Evolutionary conservation across 2,797 vertebrate species (phyloP).

Genomic region (Catamblyrhynchus diadema): DNA sequence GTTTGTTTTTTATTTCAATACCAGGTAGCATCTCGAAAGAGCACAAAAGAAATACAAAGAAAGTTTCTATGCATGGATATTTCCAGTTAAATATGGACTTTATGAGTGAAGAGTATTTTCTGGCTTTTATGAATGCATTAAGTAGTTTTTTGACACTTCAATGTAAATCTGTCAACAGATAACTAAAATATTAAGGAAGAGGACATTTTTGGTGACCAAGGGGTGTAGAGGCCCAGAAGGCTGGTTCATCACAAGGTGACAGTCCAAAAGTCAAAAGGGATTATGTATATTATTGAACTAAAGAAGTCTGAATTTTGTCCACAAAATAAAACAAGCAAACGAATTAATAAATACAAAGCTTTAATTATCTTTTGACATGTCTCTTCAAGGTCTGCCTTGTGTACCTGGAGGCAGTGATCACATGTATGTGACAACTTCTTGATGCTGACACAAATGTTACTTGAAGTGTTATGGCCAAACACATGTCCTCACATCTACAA

Average conservation of each 20-base stretch:
- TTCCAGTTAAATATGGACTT: background rate
- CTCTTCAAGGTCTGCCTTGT: background rate
- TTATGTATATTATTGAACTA: background rate
- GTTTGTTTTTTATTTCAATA: background rate
- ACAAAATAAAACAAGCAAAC: background rate
- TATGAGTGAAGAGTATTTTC: background rate
- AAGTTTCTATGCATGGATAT: background rate
- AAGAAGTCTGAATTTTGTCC: background rate
- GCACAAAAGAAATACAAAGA: background rate
- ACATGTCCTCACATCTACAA: background rate
- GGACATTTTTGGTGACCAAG: background rate
- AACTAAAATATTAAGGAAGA: background rate
- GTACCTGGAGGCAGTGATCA: background rate
- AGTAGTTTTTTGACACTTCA: background rate
- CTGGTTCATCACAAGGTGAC: background rate
- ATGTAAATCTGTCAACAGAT: background rate
- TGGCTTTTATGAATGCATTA: background rate
- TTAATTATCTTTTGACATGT: background rate
- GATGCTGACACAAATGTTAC: background rate
- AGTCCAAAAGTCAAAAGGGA: background rate
- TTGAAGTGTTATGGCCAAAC: background rate
- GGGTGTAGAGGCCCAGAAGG: background rate
- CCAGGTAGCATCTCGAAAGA: background rate
- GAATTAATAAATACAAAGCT: background rate
- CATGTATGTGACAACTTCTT: background rate